Conservation (phyloP, 1,140 invertebrate genomes). For the Venturia canescens region DNA sequence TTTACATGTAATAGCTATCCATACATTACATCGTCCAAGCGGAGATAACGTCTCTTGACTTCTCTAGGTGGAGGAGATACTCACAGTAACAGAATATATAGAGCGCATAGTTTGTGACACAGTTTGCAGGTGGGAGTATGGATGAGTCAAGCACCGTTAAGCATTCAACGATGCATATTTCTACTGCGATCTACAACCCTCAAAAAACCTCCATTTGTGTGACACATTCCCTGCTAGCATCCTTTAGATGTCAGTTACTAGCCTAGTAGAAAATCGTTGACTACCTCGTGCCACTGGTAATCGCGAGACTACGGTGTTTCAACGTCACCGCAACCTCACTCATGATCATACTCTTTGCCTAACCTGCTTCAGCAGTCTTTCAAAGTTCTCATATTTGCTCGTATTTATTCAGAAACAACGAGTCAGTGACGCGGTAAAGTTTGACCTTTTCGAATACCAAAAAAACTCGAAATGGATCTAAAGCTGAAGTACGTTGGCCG, state of each 20-base stretch:
- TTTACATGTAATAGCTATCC: constrained; percentile 68
- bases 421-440: background rate
- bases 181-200: background rate
- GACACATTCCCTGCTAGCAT: background rate
- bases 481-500: background rate
- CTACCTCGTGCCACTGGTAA: background rate
- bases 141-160: background rate
- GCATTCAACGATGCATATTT: constrained; percentile 25
- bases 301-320: background rate
- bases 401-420: background rate
- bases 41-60: background rate
- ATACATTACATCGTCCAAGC: constrained; percentile 65
- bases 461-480: background rate
- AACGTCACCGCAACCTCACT: background rate
- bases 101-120: constrained; percentile 14
- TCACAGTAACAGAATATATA: background rate
- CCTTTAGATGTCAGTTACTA: background rate
- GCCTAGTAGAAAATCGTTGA: background rate
- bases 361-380: background rate
- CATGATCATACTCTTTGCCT: background rate
- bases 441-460: background rate
- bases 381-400: background rate
- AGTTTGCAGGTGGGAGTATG: background rate
- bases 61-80: background rate
- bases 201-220: background rate